phyloP scores from a whole-genome alignment of 2,797 vertebrate genomes.

The Danio tinwini region DNA sequence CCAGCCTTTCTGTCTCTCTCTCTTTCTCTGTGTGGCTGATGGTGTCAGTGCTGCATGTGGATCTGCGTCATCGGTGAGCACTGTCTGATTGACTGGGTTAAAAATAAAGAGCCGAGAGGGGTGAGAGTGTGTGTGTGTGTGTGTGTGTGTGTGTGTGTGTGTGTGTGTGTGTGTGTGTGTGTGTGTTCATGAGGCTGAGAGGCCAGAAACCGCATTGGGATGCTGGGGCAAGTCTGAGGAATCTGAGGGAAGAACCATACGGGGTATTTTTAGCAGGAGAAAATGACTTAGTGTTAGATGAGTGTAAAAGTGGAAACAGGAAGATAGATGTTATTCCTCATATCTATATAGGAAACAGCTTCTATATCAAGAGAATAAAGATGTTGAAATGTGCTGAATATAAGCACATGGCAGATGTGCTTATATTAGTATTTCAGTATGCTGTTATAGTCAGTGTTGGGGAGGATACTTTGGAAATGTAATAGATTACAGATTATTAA shows the following conservation, averaged over 20 bases:
- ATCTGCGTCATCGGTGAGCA: conserved; percentile 79
- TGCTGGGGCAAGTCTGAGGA: conserved; percentile 42
- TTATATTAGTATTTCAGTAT: too few relatives aligned
- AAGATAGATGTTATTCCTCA: conserved; percentile 24
- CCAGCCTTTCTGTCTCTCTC: conserved; percentile 52
- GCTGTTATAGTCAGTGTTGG: too few relatives aligned
- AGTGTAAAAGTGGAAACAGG: background rate
- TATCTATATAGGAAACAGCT: background rate
- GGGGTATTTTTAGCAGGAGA: conserved; percentile 27
- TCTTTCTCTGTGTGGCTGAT: conserved; percentile 58
- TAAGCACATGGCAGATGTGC: too few relatives aligned
- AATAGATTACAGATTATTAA: too few relatives aligned
- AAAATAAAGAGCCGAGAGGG: conserved; percentile 73
- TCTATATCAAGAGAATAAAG: background rate
- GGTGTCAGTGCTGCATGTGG: conserved; percentile 67
- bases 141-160: conserved; percentile 28
- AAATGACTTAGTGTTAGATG: conserved; percentile 28
- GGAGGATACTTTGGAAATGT: too few relatives aligned
- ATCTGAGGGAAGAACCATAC: conserved; percentile 41
- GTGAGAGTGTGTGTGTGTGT: conserved; percentile 32
- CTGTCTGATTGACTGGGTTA: conserved; percentile 74
- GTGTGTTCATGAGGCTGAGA: conserved; percentile 15
- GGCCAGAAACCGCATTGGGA: conserved; percentile 39
- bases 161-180: conserved; percentile 42
- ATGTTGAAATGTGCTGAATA: too few relatives aligned